A percentile compares a stretch with the other conserved stretches of the same genome.
Conservation (phyloP, 2,888 invertebrate species). For the Ochropleura leucogaster region DNA sequence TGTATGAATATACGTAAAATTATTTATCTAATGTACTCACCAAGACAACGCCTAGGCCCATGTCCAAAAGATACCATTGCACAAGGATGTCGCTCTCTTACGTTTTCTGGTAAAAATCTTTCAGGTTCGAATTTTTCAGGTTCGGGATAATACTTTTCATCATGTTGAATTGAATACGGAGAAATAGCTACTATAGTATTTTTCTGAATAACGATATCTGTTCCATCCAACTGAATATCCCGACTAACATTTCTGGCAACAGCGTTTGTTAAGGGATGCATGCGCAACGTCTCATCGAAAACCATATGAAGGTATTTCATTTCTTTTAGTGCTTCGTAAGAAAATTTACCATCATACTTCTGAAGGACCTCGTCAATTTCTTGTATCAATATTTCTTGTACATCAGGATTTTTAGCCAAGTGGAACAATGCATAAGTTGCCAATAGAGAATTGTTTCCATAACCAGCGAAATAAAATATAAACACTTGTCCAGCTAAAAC, state of each 20-base stretch:
- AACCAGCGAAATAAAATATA: conserved; percentile 84
- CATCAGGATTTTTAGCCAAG: conserved; percentile 78
- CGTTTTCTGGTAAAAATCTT: conserved; percentile 81
- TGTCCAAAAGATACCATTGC: conserved; percentile 84
- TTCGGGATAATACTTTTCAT: conserved; percentile 82
- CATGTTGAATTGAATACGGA: conserved; percentile 83
- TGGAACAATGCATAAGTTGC: conserved; percentile 78
- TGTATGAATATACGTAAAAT: neutral
- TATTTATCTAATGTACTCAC: conserved; percentile 69
- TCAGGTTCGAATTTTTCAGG: conserved; percentile 87
- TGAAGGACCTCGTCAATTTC: conserved; percentile 76
- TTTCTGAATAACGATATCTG: conserved; percentile 76
- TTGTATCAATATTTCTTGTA: conserved; percentile 76
- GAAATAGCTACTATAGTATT: conserved; percentile 78
- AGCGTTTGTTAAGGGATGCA: conserved; percentile 83
- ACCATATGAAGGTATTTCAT: conserved; percentile 83
- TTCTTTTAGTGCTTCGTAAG: conserved; percentile 79
- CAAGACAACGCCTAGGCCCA: conserved; percentile 84
- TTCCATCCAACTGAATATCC: conserved; percentile 78
- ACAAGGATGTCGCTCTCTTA: conserved; percentile 74
- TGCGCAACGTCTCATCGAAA: conserved; percentile 73
- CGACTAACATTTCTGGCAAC: conserved; percentile 75
- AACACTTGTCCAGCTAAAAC: conserved; percentile 81
- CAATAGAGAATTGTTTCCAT: conserved; percentile 81
- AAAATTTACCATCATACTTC: conserved; percentile 74